Base-by-base conservation (phyloP, 1,140 invertebrate genomes). In the Anadara kagoshimensis region DNA sequence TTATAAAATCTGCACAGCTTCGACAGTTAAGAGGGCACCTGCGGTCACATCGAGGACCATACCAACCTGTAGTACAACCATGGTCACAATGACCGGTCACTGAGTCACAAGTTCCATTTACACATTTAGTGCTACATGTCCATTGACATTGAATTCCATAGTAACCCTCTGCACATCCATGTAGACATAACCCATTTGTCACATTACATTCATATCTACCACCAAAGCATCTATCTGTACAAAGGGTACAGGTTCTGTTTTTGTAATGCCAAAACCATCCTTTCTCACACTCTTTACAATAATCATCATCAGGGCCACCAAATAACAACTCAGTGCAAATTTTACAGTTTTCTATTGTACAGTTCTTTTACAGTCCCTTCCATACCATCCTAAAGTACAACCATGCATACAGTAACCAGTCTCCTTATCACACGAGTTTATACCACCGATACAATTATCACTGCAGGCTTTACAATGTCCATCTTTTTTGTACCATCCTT, bases 371-470 rank as follows among this genome's bases (percentile, higher is more conserved):
- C 69, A 71, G 10, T 24, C 16, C 7, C 63, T 44, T 45, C 69
- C 69, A 71, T 63, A 71, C 59, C 59, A 71, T 22, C 69, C 69
- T 3, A n/a, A 8, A 26, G 16, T 36, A 63, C 69, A 71, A 11
- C 59, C 61, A 71, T 53, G 22, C 1, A 22, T 1, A 61, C 67
- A 69, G 22, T 41, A 51, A 14, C 67, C 67, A 57, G 54, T 51
- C 4, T 22, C 14, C 3, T 20, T 43, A 61, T 69, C 57, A 69
- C 67, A 69, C 20, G 36, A 41, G 7, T 24, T 20, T 29, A 36
- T 36, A 36, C 58, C 56, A 58, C 53, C 58, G 4, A 57, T 16
- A 41, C 67, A 69, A n/a, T 58, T 53, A 41, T 56, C 45, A 41
- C 45, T 51, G n/a, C 67, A 69, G 2, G 26, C n/a, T 14, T 51